These are phyloP conservation scores for Psittacula derbiana DNA, from an alignment of 2,797 vertebrate species.

Conservation along the genomic window DNA sequence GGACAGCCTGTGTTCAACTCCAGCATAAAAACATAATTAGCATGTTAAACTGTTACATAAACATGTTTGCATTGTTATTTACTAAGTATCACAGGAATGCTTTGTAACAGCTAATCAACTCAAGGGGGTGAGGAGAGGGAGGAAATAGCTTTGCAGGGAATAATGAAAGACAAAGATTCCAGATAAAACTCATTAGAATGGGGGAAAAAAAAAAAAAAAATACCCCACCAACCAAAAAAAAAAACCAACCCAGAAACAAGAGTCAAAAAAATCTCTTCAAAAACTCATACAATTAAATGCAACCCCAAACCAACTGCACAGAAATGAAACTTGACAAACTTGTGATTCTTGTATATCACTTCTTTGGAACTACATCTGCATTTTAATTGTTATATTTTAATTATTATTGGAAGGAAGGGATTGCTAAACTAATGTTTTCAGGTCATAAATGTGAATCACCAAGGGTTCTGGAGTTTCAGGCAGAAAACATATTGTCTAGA, in stretches of 20 bases:
- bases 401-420: not conserved
- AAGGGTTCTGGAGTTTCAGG: not conserved
- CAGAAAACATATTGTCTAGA: not conserved
- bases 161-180: conserved; percentile 47
- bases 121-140: not conserved
- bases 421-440: not conserved
- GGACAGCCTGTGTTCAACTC: not conserved
- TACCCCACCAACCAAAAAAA: not conserved
- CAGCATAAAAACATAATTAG: conserved; percentile 37
- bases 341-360: not conserved
- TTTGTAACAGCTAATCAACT: conserved; percentile 61
- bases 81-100: conserved; percentile 40
- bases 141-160: conserved; percentile 46
- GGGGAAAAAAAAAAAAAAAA: no score
- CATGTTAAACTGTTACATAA: conserved; percentile 38
- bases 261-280: not conserved
- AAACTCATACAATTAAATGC: accelerated
- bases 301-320: not conserved
- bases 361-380: not conserved
- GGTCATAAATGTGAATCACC: not conserved
- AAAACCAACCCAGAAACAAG: not conserved
- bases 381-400: not conserved
- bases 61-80: conserved; percentile 64
- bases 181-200: not conserved
- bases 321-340: not conserved